These are phyloP conservation scores for Chaetoderma sp. DNA, from an alignment of 2,888 invertebrate species.

Conservation along the genomic window DNA sequence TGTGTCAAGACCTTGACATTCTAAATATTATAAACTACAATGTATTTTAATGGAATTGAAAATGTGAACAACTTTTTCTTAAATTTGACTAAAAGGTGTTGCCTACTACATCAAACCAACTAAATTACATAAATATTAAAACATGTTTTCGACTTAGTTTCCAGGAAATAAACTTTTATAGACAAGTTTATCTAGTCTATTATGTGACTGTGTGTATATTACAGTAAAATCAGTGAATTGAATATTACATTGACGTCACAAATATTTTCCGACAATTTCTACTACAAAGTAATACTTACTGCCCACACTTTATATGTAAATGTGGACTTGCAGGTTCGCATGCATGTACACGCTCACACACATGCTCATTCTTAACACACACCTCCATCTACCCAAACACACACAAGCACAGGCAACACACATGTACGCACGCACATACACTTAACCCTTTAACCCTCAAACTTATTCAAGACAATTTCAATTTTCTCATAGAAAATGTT, in stretches of 20 bases:
- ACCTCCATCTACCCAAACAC: conserved; percentile 12
- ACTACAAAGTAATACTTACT: background rate
- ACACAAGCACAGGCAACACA: conserved; percentile 6
- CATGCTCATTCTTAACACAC: background rate
- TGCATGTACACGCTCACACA: conserved; percentile 10
- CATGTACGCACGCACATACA: conserved; percentile 1
- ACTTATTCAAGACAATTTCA: too few species aligned
- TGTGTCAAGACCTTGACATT: too few species aligned
- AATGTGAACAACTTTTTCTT: too few species aligned
- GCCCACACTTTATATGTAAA: background rate
- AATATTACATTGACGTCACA: background rate
- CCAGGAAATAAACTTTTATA: too few species aligned
- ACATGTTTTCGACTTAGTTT: too few species aligned
- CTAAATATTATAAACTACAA: too few species aligned
- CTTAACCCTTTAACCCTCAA: too few species aligned
- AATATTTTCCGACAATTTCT: background rate
- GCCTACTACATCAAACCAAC: too few species aligned
- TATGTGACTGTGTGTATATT: background rate
- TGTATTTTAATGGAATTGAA: too few species aligned
- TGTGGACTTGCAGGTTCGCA: conserved; percentile 2
- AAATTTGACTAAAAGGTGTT: too few species aligned
- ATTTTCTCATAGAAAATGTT: too few species aligned
- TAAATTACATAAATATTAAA: too few species aligned
- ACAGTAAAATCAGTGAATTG: background rate
- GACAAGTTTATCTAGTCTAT: background rate